Evolutionary conservation across 1,140 invertebrate genomes (phyloP).

Genomic region (Conus ventricosus): DNA sequence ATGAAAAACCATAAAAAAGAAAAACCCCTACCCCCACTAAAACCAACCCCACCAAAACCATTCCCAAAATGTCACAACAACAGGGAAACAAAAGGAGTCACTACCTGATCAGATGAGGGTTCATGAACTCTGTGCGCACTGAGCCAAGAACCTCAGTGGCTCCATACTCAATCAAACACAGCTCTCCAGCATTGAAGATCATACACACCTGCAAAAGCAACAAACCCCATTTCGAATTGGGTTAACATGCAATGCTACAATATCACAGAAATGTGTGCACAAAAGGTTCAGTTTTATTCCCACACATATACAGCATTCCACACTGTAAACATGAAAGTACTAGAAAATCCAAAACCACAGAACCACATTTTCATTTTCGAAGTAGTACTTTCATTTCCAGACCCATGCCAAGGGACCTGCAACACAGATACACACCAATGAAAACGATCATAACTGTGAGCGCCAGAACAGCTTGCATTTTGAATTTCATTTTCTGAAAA

Average conservation of each 20-base stretch:
- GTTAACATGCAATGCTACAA: too few relatives aligned
- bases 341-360: not conserved
- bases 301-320: too few relatives aligned
- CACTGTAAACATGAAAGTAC: too few relatives aligned
- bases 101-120: constrained; percentile 92
- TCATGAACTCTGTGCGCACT: constrained; percentile 96
- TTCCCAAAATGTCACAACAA: not conserved
- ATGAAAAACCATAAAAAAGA: too few relatives aligned
- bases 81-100: not conserved
- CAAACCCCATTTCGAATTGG: not conserved
- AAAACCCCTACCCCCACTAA: too few relatives aligned
- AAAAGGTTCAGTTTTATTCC: too few relatives aligned
- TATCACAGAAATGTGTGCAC: too few relatives aligned
- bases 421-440: constrained; percentile 39
- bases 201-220: constrained; percentile 72
- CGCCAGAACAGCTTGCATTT: too few relatives aligned
- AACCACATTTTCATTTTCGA: constrained; percentile 92
- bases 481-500: too few relatives aligned
- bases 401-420: constrained; percentile 84
- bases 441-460: not conserved
- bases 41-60: too few relatives aligned
- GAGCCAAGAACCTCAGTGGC: constrained; percentile 91
- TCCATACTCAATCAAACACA: constrained; percentile 95
- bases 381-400: constrained; percentile 95
- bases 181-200: constrained; percentile 84